Evolutionary conservation across 92 coral and sea anemone genomes (phyloP), one percentile per base, ranked within the genome.

Genomic region (Phenganax stokvisi): DNA sequence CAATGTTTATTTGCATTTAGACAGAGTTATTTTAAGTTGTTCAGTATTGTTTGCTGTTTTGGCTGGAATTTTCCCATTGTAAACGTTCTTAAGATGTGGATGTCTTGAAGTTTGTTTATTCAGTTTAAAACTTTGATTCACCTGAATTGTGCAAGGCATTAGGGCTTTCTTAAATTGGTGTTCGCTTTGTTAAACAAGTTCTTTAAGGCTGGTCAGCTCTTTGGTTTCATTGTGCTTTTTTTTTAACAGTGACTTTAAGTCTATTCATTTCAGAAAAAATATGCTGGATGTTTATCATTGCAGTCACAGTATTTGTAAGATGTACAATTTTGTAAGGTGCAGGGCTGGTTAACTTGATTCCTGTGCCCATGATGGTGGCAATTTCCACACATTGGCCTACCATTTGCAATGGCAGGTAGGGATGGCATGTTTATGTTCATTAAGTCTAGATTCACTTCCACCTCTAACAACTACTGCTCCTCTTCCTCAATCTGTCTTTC

Each of bases 371-470:
- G 47, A 37, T 2, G 47, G 47, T 37, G 47, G 5, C 47, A 5
- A 37, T 37, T 37, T 37, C 47, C 5, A 37, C 47, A 37, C 47
- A 37, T 20, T 20, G 25, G 47, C 47, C 47, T 37, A 5, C 47
- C 5, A 5, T 37, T 37, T 37, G 3, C 47, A 37, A 37, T 37
- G 3, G 47, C 77, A 61, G 86, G 81, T n/a, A 81, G 82, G 28
- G 80, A 85, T 31, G 77, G 55, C 2, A 87, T 80, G 30, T 73
- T 54, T 17, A 74, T 84, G 78, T 61, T 80, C 86, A 84, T 87
- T 25, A 88, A 87, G 47, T 87, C 84, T 8, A 87, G 62, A 57
- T 51, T 59, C 76, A 87, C 81, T 56, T 84, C 73, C n/a, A 80
- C 25, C 63, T 80, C 90, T n/a, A 29, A 16, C 75, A 87, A 59